Evolutionary conservation across 2,888 invertebrate species (phyloP).

Genomic region (Yponomeuta evonymella): DNA sequence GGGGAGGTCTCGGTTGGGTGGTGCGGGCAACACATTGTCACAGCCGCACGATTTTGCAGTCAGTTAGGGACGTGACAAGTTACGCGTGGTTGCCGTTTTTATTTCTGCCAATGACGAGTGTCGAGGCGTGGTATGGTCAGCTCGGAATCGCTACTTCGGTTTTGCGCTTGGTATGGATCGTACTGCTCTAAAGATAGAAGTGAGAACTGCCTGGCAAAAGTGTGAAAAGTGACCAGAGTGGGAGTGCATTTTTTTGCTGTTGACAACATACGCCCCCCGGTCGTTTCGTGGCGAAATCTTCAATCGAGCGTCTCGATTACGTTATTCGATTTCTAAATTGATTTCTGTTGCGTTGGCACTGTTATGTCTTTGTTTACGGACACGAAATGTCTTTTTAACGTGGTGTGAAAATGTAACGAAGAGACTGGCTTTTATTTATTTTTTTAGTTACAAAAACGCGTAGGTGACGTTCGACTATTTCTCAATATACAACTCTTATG

Average conservation of each 20-base stretch:
- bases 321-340: slow-evolving; percentile 46
- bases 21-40: slow-evolving; percentile 67
- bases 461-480: not conserved
- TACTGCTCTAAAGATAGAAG: slow-evolving; percentile 31
- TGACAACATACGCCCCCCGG: slow-evolving; percentile 65
- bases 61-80: slow-evolving; percentile 70
- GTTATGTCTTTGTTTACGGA: slow-evolving; percentile 11
- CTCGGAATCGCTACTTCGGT: slow-evolving; percentile 43
- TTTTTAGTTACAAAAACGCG: not conserved
- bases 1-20: slow-evolving; percentile 26
- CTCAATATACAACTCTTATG: slow-evolving; percentile 2
- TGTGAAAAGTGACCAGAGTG: slow-evolving; percentile 57
- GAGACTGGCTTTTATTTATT: not conserved
- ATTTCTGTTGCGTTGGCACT: slow-evolving; percentile 9
- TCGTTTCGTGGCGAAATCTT: slow-evolving; percentile 46
- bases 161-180: slow-evolving; percentile 33
- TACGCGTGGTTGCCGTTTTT: slow-evolving; percentile 75
- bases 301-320: slow-evolving; percentile 40
- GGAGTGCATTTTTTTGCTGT: slow-evolving; percentile 72
- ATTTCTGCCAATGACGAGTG: slow-evolving; percentile 76
- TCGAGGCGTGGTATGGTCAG: slow-evolving; percentile 70
- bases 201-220: slow-evolving; percentile 25
- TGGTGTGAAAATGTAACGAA: not conserved
- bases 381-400: slow-evolving; percentile 1
- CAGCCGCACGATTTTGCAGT: slow-evolving; percentile 71